Evolutionary conservation across 2,888 invertebrate genomes (phyloP).

Genomic region (Disparrhopalites patrizii): DNA sequence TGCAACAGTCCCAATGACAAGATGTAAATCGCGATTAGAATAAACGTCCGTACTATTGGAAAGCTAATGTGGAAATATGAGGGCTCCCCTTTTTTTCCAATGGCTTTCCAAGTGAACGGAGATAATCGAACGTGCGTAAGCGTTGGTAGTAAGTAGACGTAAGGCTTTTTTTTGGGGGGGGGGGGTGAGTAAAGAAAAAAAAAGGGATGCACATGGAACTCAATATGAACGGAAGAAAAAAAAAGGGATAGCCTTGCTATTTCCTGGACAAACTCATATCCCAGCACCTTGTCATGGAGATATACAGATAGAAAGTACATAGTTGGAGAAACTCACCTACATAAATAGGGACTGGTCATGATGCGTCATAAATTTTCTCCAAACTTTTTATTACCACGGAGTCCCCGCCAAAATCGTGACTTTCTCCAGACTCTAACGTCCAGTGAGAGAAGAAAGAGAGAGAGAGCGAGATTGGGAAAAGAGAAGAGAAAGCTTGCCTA

Average conservation of each 20-base stretch:
- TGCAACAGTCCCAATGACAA: background rate
- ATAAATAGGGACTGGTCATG: slow-evolving; percentile 17
- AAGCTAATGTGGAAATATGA: background rate
- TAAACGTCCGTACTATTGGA: background rate
- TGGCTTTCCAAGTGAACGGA: slow-evolving; percentile 12
- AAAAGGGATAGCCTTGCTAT: no score
- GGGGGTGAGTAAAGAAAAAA: no score
- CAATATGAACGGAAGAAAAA: no score
- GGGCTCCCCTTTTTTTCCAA: background rate
- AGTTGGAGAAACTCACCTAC: background rate
- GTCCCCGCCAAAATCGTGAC: slow-evolving; percentile 16
- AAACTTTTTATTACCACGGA: slow-evolving; percentile 26
- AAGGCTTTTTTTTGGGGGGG: no score
- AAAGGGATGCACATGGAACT: no score
- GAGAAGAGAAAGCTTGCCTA: no score
- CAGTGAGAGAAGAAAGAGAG: background rate
- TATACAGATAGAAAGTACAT: background rate
- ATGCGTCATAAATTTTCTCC: slow-evolving; percentile 19
- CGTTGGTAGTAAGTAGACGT: no score
- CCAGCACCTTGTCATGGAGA: no score
- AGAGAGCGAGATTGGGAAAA: no score
- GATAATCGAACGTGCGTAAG: slow-evolving; percentile 18
- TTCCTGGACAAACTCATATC: no score
- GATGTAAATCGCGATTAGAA: background rate
- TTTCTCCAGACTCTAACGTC: slow-evolving; percentile 6